Evolutionary conservation across 2,113 vertebrate species (phyloP), one percentile per base, ranked within the genome.

Genomic region (Sigmodon hispidus): DNA sequence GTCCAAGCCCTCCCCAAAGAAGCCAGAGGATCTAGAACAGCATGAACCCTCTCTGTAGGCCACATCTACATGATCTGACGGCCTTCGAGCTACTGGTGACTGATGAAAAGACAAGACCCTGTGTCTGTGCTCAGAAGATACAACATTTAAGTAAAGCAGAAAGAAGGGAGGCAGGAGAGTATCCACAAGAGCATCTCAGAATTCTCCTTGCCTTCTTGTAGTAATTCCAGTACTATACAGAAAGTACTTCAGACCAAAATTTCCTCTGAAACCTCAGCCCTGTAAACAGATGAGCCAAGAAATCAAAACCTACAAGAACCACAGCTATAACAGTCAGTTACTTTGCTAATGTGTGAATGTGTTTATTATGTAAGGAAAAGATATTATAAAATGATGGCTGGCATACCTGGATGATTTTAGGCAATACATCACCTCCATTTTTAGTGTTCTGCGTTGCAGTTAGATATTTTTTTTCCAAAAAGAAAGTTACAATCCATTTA

Each of bases 401-500:
- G 57, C 98, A 91, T 96, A 99, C 99, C 99, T 99, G 99, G 97
- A 99, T 99, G 95, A 99, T 99, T 98, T 99, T 99, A 95, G 99
- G 99, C 89, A 99, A 98, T 95, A 99, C 97, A 89, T 99, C 99
- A 26, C 98, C 99, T 98, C 99, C 99, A 70, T 99, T 99, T 98
- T 99, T 99, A 94, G 99, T 97, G 97, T 97, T 99, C 96, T 99
- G 99, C 96, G 98, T 96, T 97, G 99, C 96, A 97, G 99, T 98
- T 97, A 99, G 97, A 69, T 99, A 99, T 97, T 99, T 99, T 98
- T 99, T 99, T 98, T 99, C 99, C 97, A 99, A 99, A 99, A 99
- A 99, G 98, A 99, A 99, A 94, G 99, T 99, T 98, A 99, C 99
- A 55, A 99, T 98, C 99, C 99, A 99, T 96, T 99, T 99, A 98